A percentile compares a stretch with the other conserved stretches of the same genome.
Conservation (phyloP, 2,797 vertebrate species). For the Centroberyx gerrardi region DNA sequence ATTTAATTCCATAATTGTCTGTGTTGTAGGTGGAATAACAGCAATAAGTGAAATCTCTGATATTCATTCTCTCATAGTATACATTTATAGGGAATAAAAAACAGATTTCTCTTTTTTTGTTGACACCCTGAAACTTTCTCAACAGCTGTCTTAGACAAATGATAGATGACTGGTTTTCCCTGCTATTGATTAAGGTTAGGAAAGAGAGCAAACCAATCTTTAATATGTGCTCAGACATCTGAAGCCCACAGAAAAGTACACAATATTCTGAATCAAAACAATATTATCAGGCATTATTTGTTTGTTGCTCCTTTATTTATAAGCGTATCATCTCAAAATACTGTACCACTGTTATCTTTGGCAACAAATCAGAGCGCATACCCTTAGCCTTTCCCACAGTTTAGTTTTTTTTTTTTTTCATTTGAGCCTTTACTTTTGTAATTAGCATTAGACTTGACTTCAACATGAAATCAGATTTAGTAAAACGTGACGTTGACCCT, state of each 20-base stretch:
- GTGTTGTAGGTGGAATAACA: no score
- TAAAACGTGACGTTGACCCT: conserved; percentile 9
- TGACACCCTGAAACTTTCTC: no score
- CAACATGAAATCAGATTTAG: conserved; percentile 68
- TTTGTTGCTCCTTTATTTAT: conserved; percentile 64
- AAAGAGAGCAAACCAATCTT: no score
- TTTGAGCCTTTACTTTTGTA: conserved; percentile 14
- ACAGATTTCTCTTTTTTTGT: no score
- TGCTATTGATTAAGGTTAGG: no score
- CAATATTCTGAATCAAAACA: conserved; percentile 43
- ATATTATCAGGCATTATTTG: conserved; percentile 36
- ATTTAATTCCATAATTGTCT: no score
- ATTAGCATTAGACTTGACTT: conserved; percentile 49
- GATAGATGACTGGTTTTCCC: no score
- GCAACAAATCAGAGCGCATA: conserved; percentile 55
- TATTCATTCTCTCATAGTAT: no score
- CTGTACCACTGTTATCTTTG: conserved; percentile 63
- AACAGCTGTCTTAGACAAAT: no score
- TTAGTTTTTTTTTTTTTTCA: conserved; percentile 1
- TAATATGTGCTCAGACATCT: no score
- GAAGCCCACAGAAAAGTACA: background rate
- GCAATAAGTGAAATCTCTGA: no score
- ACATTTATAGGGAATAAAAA: no score
- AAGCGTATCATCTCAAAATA: conserved; percentile 55
- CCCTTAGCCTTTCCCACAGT: background rate